Conservation (phyloP, 2,888 invertebrate genomes). For the Melinaea marsaeus region DNA sequence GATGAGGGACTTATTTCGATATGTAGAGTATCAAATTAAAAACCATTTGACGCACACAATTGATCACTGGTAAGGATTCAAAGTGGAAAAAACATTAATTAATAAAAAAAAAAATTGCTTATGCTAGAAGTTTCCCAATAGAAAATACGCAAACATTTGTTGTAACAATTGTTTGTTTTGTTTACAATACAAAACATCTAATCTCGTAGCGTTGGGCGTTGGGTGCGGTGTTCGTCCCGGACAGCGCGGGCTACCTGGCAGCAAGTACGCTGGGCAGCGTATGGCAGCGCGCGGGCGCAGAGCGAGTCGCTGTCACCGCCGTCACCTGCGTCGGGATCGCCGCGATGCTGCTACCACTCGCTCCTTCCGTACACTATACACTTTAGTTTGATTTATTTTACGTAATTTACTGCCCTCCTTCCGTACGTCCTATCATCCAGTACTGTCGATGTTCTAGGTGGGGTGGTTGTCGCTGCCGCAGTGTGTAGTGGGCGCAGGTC, state of each 20-base stretch:
- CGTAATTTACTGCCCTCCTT: neutral
- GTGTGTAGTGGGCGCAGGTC: constrained; percentile 59
- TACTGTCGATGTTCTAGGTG: constrained; percentile 36
- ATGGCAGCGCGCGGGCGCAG: constrained; percentile 42
- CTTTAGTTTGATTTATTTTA: neutral
- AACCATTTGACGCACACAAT: too few species aligned
- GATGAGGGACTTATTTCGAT: too few species aligned
- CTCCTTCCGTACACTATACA: constrained; percentile 38
- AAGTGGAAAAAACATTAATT: too few species aligned
- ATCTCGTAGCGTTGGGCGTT: constrained; percentile 53
- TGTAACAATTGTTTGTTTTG: neutral
- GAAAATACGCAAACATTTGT: too few species aligned
- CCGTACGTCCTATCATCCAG: neutral
- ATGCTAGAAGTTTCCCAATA: too few species aligned
- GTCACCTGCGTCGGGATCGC: constrained; percentile 50
- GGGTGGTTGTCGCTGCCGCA: constrained; percentile 55
- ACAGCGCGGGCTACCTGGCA: constrained; percentile 66
- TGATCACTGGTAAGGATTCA: too few species aligned
- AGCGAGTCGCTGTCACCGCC: constrained; percentile 53
- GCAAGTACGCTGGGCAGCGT: constrained; percentile 49
- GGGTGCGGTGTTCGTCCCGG: constrained; percentile 65
- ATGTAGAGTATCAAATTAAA: too few species aligned
- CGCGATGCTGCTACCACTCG: constrained; percentile 54
- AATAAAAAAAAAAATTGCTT: too few species aligned
- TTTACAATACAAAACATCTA: neutral